Percentiles rank a stretch among this genome's conserved stretches.
phyloP scores from a whole-genome alignment of 2,797 vertebrate genomes.

The Myioborus miniatus region DNA sequence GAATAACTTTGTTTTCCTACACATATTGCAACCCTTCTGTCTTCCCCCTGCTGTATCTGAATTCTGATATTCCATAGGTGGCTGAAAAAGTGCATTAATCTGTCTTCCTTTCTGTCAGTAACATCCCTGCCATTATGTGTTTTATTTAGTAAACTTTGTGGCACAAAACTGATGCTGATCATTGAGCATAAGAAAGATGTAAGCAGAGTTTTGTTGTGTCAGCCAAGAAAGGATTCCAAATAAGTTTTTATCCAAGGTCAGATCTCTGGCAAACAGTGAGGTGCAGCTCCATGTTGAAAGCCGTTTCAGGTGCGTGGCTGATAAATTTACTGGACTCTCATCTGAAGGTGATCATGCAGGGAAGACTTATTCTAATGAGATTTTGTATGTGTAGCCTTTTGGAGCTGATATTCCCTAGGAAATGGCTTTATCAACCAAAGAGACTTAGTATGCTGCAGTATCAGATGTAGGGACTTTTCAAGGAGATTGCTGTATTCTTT shows the following conservation, averaged over 20 bases:
- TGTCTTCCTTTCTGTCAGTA: not conserved
- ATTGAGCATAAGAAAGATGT: not conserved
- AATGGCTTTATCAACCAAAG: not conserved
- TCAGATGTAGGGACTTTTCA: not conserved
- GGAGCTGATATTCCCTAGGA: not conserved
- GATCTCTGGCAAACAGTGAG: not conserved
- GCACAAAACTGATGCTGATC: not conserved
- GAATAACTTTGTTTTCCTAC: not conserved
- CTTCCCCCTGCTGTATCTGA: not conserved
- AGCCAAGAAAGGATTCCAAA: not conserved
- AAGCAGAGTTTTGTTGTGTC: not conserved
- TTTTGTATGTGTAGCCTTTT: not conserved
- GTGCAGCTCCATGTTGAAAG: not conserved
- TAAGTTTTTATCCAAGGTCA: not conserved
- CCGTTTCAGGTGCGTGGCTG: accelerated
- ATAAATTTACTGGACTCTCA: not conserved
- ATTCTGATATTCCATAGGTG: not conserved
- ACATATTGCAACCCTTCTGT: not conserved
- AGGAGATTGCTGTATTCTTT: not conserved
- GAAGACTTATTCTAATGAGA: not conserved
- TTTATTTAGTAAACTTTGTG: not conserved
- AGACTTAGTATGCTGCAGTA: not conserved
- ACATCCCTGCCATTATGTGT: not conserved
- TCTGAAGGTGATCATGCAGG: not conserved
- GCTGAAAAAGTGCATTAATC: not conserved